Evolutionary conservation across 2,888 invertebrate species (phyloP), one percentile per base, ranked within the genome.

Genomic region (Drosophila bunnanda): DNA sequence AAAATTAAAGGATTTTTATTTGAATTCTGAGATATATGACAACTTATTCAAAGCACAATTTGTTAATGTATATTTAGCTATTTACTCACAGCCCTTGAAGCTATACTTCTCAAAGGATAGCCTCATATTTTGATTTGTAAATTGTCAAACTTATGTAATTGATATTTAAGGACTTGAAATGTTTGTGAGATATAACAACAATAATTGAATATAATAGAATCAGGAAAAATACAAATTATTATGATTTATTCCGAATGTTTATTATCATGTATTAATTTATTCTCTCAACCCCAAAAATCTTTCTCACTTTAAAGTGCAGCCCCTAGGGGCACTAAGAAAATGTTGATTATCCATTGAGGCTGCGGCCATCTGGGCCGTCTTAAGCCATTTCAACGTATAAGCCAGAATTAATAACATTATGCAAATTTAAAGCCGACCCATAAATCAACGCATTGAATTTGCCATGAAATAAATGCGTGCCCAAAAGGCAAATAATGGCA

Each of bases 401-500:
- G 50, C 12, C 39, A 46, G 25, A 56, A 71, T 71, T 55, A 71
- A 72, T 70, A 71, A 71, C 62, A 53, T 62, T 71, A 72, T 56
- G 72, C 53, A 71, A 71, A 72, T 71, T 43, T 56, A 56, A 72
- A 57, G 39, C 62, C 62, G 41, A 25, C 43, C 52, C 53, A 70
- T 72, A 71, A 71, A 71, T 70, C 72, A 71, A 28, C 43, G 62
- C 62, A 39, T 61, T 34, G 61, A 61, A 38, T 55, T 20, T n/a
- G 44, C 50, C 68, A 57, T 34, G 38, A 52, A 69, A 55, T 70
- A 68, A 60, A 60, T 71, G 60, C 39, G 50, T 55, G 50, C 54
- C 48, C 55, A 55, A 59, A 66, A 52, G 53, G 66, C 58, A 65
- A 65, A 74, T 73, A 66, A 73, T 73, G 73, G 73, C 73, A 58